Evolutionary conservation across 1,140 invertebrate genomes (phyloP), one percentile per base, ranked within the genome.

Genomic region (Monochamus saltuarius): DNA sequence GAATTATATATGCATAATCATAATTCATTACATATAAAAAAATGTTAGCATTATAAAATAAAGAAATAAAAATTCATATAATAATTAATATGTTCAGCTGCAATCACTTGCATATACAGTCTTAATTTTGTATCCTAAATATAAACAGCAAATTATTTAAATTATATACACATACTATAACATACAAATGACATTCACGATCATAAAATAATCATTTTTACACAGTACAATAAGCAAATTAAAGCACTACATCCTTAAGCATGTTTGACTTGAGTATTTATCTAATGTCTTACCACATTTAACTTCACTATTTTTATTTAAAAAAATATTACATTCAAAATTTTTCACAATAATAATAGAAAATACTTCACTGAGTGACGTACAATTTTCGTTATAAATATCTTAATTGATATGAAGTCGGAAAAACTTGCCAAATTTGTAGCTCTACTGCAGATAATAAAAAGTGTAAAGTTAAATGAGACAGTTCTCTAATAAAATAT

Each of bases 91-190:
- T 50, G 62, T 67, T 69, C 59, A 69, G 39, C 53, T 67, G 62
- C 66, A 68, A 61, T 60, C 66, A 56, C 22, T 67, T 64, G 62
- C 70, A 68, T 72, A 65, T 72, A 72, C 70, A 72, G 70, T 72
- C 70, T 72, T 67, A 67, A 69, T 69, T 70, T 68, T 68, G 66
- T 70, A 66, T 68, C 52, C 52, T 60, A 64, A 59, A 61, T 65
- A 70, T 62, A 64, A 59, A 68, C 57, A 66, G 56, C 53, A 66
- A 66, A 61, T 59, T 13, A 37, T 40, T 50, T 56, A 64, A 68
- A 65, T 58, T 69, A 69, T 69, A 69, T 69, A 69, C 65, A 69
- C 55, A 50, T 51, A 69, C 40, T 63, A 52, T 56, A 59, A 66
- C 64, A 62, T 64, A 69, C 59, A 62, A 67, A 62, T 65, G 59